These are phyloP conservation scores for Hirtodrosophila alboralis DNA, from an alignment of 2,888 invertebrate genomes.

Conservation along the genomic window DNA sequence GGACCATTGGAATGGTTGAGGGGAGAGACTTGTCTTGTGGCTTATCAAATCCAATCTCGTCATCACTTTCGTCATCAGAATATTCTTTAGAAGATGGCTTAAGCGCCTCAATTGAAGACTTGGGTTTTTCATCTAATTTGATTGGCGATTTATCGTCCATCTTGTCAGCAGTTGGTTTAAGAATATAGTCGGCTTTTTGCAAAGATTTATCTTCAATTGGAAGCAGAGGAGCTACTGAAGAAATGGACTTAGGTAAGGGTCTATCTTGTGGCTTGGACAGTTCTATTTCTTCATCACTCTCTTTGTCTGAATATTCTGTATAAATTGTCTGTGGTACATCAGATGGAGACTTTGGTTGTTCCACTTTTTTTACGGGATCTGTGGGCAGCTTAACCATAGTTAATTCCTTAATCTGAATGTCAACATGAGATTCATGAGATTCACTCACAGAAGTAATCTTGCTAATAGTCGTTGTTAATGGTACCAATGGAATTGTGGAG, in stretches of 20 bases:
- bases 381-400: not conserved
- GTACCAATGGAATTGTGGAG: not conserved
- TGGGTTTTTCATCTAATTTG: too few species aligned
- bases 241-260: not conserved
- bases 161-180: too few species aligned
- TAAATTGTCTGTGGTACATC: not conserved
- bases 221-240: too few species aligned
- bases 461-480: slow-evolving; percentile 10
- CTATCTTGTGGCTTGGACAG: slow-evolving; percentile 1
- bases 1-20: too few species aligned
- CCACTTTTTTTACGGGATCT: slow-evolving; percentile 8
- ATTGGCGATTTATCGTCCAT: too few species aligned
- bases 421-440: not conserved
- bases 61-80: too few species aligned
- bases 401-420: not conserved
- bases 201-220: too few species aligned
- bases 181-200: too few species aligned
- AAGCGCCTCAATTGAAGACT: too few species aligned
- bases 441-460: slow-evolving; percentile 5
- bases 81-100: too few species aligned
- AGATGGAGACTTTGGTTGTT: slow-evolving; percentile 10
- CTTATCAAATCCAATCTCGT: too few species aligned
- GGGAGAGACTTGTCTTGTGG: too few species aligned
- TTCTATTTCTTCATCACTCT: slow-evolving; percentile 2
- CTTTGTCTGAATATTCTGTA: slow-evolving; percentile 10